A percentile compares a stretch with the other conserved stretches of the same genome.
These are phyloP conservation scores for Apostichopus parvimensis DNA, from an alignment of 35 echinoderm and acorn worm genomes.

Conservation along the genomic window DNA sequence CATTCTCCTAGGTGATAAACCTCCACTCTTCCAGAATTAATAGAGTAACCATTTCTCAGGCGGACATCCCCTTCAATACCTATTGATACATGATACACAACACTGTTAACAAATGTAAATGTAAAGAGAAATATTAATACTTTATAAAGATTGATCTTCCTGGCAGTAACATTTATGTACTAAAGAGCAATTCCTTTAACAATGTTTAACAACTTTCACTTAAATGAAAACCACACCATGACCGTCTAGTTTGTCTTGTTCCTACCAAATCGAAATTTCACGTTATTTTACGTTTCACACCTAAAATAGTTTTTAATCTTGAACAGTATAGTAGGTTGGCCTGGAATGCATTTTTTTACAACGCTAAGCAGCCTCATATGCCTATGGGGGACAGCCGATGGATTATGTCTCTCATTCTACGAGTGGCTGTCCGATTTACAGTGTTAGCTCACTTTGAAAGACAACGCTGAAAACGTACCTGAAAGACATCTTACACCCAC, in stretches of 20 bases:
- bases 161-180: too few species aligned
- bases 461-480: background rate
- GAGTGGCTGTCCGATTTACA: too few species aligned
- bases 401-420: background rate
- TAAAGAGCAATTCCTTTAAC: background rate
- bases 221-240: too few species aligned
- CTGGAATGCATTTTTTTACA: background rate
- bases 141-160: background rate
- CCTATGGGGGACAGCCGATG: background rate
- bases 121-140: background rate
- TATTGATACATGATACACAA: background rate
- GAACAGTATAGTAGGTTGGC: background rate
- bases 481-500: background rate
- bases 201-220: too few species aligned
- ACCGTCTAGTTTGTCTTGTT: background rate
- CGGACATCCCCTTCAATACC: background rate
- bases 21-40: constrained; percentile 4
- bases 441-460: background rate
- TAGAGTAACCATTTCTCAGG: background rate
- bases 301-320: background rate
- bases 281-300: background rate
- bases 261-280: background rate
- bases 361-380: too few species aligned
- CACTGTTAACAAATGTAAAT: background rate
- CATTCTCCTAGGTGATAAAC: constrained; percentile 6